Percentiles rank a stretch among this genome's conserved stretches.
These are phyloP conservation scores for Bellardia pandia DNA, from an alignment of 2,888 invertebrate species.

Conservation along the genomic window DNA sequence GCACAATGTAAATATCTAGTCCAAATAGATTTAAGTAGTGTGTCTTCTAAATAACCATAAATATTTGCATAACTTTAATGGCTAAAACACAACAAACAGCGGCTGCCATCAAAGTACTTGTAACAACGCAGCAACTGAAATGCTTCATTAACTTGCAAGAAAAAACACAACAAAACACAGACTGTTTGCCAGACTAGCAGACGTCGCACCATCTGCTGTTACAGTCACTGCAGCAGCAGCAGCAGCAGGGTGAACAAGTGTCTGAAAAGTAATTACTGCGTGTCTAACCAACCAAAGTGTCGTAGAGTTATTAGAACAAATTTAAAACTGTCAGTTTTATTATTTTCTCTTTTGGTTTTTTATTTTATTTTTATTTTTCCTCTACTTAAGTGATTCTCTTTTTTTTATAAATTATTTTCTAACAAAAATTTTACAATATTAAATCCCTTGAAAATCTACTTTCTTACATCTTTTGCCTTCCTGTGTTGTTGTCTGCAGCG, in stretches of 20 bases:
- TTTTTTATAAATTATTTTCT: constrained; percentile 33
- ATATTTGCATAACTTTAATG: constrained; percentile 2
- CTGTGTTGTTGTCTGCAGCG: background rate
- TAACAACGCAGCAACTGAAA: constrained; percentile 11
- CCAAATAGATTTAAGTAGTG: constrained; percentile 1
- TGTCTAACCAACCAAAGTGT: constrained; percentile 51
- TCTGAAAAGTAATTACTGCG: constrained; percentile 10
- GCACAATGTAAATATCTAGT: constrained; percentile 13
- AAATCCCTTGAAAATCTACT: constrained; percentile 18
- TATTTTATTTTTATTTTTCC: background rate
- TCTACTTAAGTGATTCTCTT: background rate
- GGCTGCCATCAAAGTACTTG: constrained; percentile 5
- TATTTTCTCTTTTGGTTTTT: constrained; percentile 1
- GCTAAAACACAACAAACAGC: background rate
- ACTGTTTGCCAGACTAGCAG: constrained; percentile 41
- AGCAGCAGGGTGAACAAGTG: background rate
- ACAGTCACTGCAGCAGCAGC: constrained; percentile 11
- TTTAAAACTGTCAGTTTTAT: constrained; percentile 55
- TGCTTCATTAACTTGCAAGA: constrained; percentile 42
- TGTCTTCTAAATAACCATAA: constrained; percentile 11
- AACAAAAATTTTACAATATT: constrained; percentile 10
- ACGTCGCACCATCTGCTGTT: constrained; percentile 12
- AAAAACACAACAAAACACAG: constrained; percentile 10
- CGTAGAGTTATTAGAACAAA: constrained; percentile 51
- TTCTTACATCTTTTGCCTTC: background rate